Evolutionary conservation across 1,140 invertebrate species (phyloP).

Genomic region (Drosophila eugracilis): DNA sequence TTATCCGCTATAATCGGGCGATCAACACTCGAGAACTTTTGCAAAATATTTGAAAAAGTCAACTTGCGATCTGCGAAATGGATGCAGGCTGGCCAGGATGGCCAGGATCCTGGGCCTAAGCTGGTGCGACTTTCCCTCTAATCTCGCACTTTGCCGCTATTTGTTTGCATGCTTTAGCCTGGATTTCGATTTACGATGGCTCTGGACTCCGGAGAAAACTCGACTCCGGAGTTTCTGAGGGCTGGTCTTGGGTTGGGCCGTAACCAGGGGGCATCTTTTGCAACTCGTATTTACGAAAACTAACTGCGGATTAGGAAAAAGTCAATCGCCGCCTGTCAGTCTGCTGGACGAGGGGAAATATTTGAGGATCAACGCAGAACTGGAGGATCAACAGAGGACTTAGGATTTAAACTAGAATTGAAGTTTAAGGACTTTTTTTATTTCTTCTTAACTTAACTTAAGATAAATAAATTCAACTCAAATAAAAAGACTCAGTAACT

Average conservation of each 20-base stretch:
- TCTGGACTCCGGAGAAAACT: slow-evolving; percentile 26
- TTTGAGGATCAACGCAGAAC: slow-evolving; percentile 37
- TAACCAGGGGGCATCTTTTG: slow-evolving; percentile 34
- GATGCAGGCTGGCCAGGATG: slow-evolving; percentile 23
- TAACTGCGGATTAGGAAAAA: slow-evolving; percentile 65
- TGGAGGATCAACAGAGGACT: slow-evolving; percentile 15
- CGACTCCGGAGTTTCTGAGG: slow-evolving; percentile 1
- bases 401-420: neutral
- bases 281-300: slow-evolving; percentile 64
- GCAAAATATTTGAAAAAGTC: slow-evolving; percentile 80
- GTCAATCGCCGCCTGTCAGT: slow-evolving; percentile 55
- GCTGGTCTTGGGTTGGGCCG: neutral
- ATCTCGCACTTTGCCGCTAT: slow-evolving; percentile 70
- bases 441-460: neutral
- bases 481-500: neutral
- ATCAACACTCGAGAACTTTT: slow-evolving; percentile 64
- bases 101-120: slow-evolving; percentile 39
- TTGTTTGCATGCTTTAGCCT: slow-evolving; percentile 79
- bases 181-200: slow-evolving; percentile 71
- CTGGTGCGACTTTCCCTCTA: slow-evolving; percentile 61
- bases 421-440: no score
- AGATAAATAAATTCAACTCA: neutral
- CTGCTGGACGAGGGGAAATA: slow-evolving; percentile 28
- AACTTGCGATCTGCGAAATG: slow-evolving; percentile 46
- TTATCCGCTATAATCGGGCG: slow-evolving; percentile 76